Base-by-base conservation (phyloP, 2,113 vertebrate species). In the Macquaria ambigua region DNA sequence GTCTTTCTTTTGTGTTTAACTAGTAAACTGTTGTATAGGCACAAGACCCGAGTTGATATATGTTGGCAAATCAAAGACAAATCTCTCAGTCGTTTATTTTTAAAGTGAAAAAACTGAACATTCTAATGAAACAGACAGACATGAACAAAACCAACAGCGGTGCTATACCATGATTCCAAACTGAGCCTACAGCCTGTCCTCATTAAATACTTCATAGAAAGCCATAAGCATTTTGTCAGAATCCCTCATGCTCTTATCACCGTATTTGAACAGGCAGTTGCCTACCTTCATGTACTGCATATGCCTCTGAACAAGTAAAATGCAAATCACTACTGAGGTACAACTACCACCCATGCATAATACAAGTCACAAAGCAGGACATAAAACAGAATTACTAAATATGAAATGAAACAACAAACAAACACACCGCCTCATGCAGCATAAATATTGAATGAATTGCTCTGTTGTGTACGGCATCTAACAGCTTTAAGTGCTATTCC, bases 391-490 rank as follows among this genome's bases (percentile, higher is more conserved):
- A 89, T 88, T 7, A 48, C 34, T 76, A 37, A 86, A 74, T 64
- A 18, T 43, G 55, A 82, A 70, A 79, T 58, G 63, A 48, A 87
- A 76, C 66, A 73, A 63, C 77, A 83, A 81, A 89, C 37, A 55
- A 64, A 64, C 48, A 69, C n/a, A 80, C 37, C 2, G 59, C 16
- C 50, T 61, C 3, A 2, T 28, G 58, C 81, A 72, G 53, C 66
- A 85, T 87, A 55, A 91, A 93, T 87, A 87, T 52, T 86, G 50
- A 79, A 90, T 77, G 77, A 66, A n/a, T 0, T 58, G 53, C 41
- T 63, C 48, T 72, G 71, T 25, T 69, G 80, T 39, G 61, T 25
- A 46, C 3, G 34, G 16, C n/a, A 59, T 50, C 4, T 20, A 48
- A 77, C 46, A n/a, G 37, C 21, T 10, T 43, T 68, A 72, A 63